Conservation (phyloP, 2,113 vertebrate genomes). For the Eulemur rufifrons region DNA sequence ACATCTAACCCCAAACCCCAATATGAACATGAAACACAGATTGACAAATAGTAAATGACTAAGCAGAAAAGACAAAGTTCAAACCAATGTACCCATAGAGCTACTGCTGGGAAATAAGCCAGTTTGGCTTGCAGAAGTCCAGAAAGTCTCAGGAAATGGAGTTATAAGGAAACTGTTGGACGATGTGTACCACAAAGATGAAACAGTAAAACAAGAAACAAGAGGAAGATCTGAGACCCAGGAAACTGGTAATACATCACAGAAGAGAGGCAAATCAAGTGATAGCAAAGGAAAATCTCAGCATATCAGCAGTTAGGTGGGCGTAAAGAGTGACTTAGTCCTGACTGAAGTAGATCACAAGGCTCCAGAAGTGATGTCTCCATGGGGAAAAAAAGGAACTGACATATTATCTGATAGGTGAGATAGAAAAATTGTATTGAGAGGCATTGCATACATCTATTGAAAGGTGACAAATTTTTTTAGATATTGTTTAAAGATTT, state of each 20-base stretch:
- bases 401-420: neutral
- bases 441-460: neutral
- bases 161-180: neutral
- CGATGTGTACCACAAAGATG: neutral
- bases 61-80: slow-evolving; percentile 17
- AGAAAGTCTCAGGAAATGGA: neutral
- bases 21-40: slow-evolving; percentile 4
- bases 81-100: neutral
- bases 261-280: neutral
- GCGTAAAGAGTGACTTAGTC: neutral
- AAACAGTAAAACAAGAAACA: neutral
- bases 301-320: neutral
- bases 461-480: neutral
- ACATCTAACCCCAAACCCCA: neutral
- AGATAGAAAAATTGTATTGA: neutral
- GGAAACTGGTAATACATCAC: neutral
- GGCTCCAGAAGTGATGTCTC: neutral
- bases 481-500: neutral
- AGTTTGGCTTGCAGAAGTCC: neutral
- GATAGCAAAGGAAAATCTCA: neutral
- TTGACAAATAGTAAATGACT: neutral
- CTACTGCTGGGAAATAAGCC: neutral
- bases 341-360: neutral
- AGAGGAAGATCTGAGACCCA: neutral
- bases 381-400: neutral